A percentile compares a stretch with the other conserved stretches of the same genome.
These are phyloP conservation scores for Leptodactylus fuscus DNA, from an alignment of 2,113 vertebrate genomes.

Conservation along the genomic window DNA sequence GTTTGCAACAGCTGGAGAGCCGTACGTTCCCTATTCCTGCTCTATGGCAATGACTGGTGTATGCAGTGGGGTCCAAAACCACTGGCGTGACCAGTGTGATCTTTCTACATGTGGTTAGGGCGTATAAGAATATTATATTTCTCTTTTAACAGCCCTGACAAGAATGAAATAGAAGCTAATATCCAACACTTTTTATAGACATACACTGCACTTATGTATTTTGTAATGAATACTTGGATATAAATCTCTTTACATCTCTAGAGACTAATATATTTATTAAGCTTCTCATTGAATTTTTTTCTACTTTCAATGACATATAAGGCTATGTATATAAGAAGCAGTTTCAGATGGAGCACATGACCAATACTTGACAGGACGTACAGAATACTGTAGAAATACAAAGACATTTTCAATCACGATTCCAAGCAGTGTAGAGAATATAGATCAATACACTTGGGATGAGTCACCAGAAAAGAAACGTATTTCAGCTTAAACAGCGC, in stretches of 20 bases:
- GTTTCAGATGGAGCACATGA: background rate
- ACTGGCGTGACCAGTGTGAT: too few relatives aligned
- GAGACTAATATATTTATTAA: background rate
- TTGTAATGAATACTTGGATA: background rate
- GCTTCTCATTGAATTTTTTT: background rate
- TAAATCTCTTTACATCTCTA: background rate
- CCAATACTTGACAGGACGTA: background rate
- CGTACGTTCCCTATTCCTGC: too few relatives aligned
- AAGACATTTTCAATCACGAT: background rate
- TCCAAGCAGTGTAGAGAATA: background rate
- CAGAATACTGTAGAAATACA: background rate
- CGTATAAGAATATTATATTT: too few relatives aligned
- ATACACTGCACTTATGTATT: background rate
- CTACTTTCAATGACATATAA: background rate
- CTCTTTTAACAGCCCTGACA: too few relatives aligned
- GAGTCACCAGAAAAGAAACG: background rate
- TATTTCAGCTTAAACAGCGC: background rate
- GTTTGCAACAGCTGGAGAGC: too few relatives aligned
- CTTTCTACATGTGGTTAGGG: too few relatives aligned
- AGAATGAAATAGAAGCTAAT: background rate
- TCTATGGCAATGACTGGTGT: too few relatives aligned
- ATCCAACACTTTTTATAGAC: background rate
- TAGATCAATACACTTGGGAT: background rate
- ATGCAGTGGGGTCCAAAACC: too few relatives aligned
- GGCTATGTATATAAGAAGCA: background rate